A percentile compares a stretch with the other conserved stretches of the same genome.
Conservation (phyloP, 2,888 invertebrate genomes). For the Spilosoma lubricipeda region DNA sequence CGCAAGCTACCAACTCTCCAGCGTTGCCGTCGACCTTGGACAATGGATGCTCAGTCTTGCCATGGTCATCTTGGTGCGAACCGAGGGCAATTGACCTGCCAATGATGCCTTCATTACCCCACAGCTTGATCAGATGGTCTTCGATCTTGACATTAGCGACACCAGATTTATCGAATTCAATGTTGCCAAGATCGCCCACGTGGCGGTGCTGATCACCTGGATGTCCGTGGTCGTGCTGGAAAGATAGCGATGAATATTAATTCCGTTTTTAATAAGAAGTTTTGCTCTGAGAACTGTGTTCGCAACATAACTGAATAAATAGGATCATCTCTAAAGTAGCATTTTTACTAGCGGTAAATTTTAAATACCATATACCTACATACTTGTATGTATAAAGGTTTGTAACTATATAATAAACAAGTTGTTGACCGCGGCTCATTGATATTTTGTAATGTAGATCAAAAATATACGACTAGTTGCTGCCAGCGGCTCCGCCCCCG, state of each 20-base stretch:
- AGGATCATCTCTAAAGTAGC: neutral
- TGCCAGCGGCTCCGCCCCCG: too few relatives aligned
- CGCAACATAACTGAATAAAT: neutral
- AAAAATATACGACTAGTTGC: too few relatives aligned
- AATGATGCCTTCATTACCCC: conserved; percentile 88
- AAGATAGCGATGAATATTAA: conserved; percentile 14
- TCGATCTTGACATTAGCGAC: conserved; percentile 86
- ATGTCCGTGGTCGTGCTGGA: conserved; percentile 91
- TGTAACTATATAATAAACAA: too few relatives aligned
- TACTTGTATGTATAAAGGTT: neutral
- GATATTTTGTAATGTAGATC: too few relatives aligned
- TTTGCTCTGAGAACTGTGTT: neutral
- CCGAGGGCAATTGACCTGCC: conserved; percentile 93
- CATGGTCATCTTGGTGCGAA: conserved; percentile 90
- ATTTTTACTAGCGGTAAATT: neutral
- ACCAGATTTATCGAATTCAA: conserved; percentile 86
- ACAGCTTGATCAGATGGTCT: conserved; percentile 88
- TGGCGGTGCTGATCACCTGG: conserved; percentile 90
- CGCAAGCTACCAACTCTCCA: conserved; percentile 92
- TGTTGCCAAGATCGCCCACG: conserved; percentile 94
- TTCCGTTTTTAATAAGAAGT: too few relatives aligned
- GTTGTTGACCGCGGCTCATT: too few relatives aligned
- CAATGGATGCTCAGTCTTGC: conserved; percentile 89
- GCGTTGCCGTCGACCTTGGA: conserved; percentile 94
- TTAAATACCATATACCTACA: too few relatives aligned